These are phyloP conservation scores for Pseudomyrmex sp. DNA, from an alignment of 1,140 invertebrate species.

Conservation along the genomic window DNA sequence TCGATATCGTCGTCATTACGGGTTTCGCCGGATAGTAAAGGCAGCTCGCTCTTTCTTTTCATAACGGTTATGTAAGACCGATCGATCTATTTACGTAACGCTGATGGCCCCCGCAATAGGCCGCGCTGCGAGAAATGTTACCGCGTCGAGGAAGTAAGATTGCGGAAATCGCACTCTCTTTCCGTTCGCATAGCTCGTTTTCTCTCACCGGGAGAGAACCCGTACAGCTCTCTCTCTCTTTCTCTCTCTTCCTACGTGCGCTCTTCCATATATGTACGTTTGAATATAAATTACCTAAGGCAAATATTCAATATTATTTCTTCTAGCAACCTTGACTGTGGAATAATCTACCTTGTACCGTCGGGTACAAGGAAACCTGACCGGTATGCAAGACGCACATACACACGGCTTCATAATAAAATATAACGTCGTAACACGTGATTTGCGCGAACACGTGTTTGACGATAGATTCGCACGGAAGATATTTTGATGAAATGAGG, in stretches of 20 bases:
- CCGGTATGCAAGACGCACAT: constrained; percentile 17
- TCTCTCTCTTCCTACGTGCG: background rate
- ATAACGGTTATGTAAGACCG: constrained; percentile 43
- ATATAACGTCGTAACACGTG: background rate
- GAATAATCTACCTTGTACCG: constrained; percentile 49
- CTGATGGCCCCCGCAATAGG: constrained; percentile 5
- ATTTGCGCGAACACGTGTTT: background rate
- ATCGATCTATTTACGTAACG: constrained; percentile 54
- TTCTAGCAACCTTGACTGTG: constrained; percentile 56
- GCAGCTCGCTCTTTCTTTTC: constrained; percentile 39
- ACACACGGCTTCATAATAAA: background rate
- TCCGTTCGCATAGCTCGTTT: constrained; percentile 32
- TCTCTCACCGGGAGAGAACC: constrained; percentile 18
- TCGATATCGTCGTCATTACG: constrained; percentile 34
- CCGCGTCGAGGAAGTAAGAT: constrained; percentile 46
- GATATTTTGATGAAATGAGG: background rate
- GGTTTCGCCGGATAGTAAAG: constrained; percentile 38
- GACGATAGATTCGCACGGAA: background rate
- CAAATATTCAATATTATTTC: constrained; percentile 53
- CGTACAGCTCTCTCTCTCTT: background rate
- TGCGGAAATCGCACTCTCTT: constrained; percentile 48
- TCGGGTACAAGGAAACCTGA: constrained; percentile 33
- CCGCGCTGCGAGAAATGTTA: constrained; percentile 42
- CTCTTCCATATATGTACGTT: background rate
- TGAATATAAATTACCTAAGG: constrained; percentile 15